Evolutionary conservation across 92 coral and sea anemone species (phyloP).

Genomic region (Palythoa caribaeorum): DNA sequence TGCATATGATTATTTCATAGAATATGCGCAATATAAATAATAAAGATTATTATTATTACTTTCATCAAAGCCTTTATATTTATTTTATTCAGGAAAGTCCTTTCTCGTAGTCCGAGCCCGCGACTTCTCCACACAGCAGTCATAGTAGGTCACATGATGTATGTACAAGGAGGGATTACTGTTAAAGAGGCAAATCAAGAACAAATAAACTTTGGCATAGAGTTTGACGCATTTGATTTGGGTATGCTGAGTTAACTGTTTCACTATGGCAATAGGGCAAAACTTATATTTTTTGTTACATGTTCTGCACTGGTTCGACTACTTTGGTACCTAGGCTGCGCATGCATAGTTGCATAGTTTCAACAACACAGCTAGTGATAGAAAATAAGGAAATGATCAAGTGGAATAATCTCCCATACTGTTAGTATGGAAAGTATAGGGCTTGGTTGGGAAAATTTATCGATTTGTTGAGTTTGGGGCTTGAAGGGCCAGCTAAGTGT

Average conservation of each 20-base stretch:
- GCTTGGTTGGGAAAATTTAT: too few species aligned
- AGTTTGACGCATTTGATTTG: slow-evolving; percentile 68
- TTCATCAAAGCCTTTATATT: background rate
- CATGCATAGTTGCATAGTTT: too few species aligned
- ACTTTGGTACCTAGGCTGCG: too few species aligned
- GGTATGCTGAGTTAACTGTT: slow-evolving; percentile 58
- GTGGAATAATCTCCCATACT: too few species aligned
- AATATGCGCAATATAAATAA: too few species aligned
- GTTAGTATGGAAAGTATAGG: too few species aligned
- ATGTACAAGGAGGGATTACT: slow-evolving; percentile 79
- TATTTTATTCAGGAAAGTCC: background rate
- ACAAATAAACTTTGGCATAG: background rate
- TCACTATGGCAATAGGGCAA: background rate
- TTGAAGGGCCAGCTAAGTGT: too few species aligned
- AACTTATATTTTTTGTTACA: background rate
- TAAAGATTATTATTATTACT: too few species aligned
- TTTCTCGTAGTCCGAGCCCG: slow-evolving; percentile 24
- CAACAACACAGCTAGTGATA: too few species aligned
- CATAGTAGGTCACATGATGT: slow-evolving; percentile 72
- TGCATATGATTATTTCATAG: too few species aligned
- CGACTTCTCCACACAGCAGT: slow-evolving; percentile 78
- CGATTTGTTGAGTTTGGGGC: too few species aligned
- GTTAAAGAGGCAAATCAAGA: background rate
- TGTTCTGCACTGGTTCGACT: background rate
- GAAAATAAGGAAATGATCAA: too few species aligned